Percentiles rank a stretch among this genome's conserved stretches.
Evolutionary conservation across 2,888 invertebrate species (phyloP).

Genomic region (Oscheius sp.): DNA sequence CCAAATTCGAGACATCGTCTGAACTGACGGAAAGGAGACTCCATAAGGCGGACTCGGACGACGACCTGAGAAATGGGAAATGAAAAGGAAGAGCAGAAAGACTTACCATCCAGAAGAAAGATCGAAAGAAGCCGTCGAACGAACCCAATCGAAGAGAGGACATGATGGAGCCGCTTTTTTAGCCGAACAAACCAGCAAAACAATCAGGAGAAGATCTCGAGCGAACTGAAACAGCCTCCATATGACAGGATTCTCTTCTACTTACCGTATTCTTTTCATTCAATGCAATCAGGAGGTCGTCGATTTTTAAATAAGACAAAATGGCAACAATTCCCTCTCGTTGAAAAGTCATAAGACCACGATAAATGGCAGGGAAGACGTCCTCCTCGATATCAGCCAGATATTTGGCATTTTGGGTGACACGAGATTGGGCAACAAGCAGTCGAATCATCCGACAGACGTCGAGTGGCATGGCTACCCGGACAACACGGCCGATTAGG

Average conservation of each 20-base stretch:
- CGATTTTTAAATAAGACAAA: slow-evolving; percentile 12
- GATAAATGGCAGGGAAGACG: slow-evolving; percentile 16
- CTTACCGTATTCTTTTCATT: slow-evolving; percentile 41
- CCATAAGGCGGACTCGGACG: background rate
- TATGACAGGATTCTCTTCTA: background rate
- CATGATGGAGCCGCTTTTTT: slow-evolving; percentile 31
- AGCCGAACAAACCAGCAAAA: slow-evolving; percentile 44
- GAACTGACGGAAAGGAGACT: background rate
- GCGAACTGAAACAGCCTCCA: slow-evolving; percentile 50
- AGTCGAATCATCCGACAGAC: slow-evolving; percentile 34
- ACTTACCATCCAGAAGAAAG: slow-evolving; percentile 7
- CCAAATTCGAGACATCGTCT: slow-evolving; percentile 5
- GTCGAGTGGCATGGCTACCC: slow-evolving; percentile 40
- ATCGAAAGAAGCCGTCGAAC: slow-evolving; percentile 2
- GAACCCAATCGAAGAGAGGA: slow-evolving; percentile 29
- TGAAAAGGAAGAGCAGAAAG: background rate
- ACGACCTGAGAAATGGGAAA: slow-evolving; percentile 7
- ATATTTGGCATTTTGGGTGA: background rate
- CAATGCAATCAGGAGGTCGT: slow-evolving; percentile 14
- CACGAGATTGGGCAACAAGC: background rate
- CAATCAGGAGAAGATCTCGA: slow-evolving; percentile 52
- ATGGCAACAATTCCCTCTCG: slow-evolving; percentile 35
- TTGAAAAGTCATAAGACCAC: background rate
- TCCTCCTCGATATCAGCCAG: slow-evolving; percentile 8
- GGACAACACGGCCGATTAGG: slow-evolving; percentile 41